Percentiles rank a stretch among this genome's conserved stretches.
Conservation (phyloP, 2,113 vertebrate genomes). For the Spea multiplicata region DNA sequence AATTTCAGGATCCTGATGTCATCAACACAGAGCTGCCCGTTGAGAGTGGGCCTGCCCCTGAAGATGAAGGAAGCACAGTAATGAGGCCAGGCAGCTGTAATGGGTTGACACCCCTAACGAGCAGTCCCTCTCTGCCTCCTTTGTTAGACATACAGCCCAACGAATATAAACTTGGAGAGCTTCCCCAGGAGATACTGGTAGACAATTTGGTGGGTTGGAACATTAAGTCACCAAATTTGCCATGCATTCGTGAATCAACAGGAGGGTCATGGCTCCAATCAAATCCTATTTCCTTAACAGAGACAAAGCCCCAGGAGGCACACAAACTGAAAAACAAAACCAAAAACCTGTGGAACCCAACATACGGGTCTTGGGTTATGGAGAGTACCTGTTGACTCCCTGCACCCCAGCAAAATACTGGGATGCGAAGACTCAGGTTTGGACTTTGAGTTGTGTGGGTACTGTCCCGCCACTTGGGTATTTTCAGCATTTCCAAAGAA, state of each 20-base stretch:
- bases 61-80: constrained; percentile 71
- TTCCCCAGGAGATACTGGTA: constrained; percentile 68
- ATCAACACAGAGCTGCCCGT: constrained; percentile 82
- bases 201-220: constrained; percentile 64
- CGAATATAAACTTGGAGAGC: constrained; percentile 52
- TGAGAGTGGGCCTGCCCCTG: constrained; percentile 70
- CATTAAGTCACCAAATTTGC: constrained; percentile 63
- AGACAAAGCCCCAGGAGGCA: constrained; percentile 63
- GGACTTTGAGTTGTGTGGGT: constrained; percentile 58
- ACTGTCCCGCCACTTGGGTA: constrained; percentile 56
- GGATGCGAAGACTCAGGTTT: constrained; percentile 66
- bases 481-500: constrained; percentile 61
- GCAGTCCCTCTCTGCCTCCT: constrained; percentile 60
- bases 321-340: constrained; percentile 85
- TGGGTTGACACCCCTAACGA: constrained; percentile 70
- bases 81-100: constrained; percentile 69
- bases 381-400: constrained; percentile 68
- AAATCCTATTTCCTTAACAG: constrained; percentile 61
- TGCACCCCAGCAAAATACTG: constrained; percentile 50
- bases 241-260: constrained; percentile 51
- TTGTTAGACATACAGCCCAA: constrained; percentile 49
- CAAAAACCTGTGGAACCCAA: constrained; percentile 90
- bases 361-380: constrained; percentile 84
- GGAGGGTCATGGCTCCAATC: constrained; percentile 51
- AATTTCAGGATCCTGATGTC: constrained; percentile 83